Evolutionary conservation across 1,140 invertebrate genomes (phyloP).

Genomic region (Drosophila setifemur): DNA sequence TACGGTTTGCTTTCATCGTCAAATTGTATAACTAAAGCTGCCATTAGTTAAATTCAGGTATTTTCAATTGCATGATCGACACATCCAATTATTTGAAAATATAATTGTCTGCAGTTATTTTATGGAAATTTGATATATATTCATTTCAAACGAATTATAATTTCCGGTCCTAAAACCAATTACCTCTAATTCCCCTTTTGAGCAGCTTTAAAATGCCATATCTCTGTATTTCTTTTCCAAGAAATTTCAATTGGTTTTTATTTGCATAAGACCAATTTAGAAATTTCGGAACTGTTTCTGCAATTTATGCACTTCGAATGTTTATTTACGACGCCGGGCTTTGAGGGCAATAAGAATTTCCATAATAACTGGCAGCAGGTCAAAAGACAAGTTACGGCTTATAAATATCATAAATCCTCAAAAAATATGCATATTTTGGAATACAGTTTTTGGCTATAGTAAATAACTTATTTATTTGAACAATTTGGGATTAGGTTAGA

Average conservation of each 20-base stretch:
- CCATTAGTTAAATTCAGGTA: background rate
- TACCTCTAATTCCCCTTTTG: background rate
- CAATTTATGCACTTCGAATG: conserved; percentile 42
- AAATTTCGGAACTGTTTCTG: background rate
- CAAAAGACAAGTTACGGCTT: conserved; percentile 40
- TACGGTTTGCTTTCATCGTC: background rate
- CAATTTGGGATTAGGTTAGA: too few species aligned
- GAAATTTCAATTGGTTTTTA: background rate
- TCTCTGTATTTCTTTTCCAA: too few species aligned
- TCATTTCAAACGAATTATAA: background rate
- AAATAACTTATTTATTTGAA: too few species aligned
- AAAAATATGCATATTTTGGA: conserved; percentile 27
- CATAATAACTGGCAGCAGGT: conserved; percentile 3
- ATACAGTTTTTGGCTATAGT: too few species aligned
- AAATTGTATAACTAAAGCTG: conserved; percentile 5
- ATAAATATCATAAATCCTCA: conserved; percentile 15
- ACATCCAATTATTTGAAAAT: too few species aligned
- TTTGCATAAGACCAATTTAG: conserved; percentile 10
- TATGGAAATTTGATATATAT: background rate
- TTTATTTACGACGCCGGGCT: conserved; percentile 53
- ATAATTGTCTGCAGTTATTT: too few species aligned
- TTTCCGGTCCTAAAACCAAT: background rate
- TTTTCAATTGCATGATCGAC: too few species aligned
- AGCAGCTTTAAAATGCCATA: too few species aligned
- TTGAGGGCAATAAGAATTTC: conserved; percentile 21